Evolutionary conservation across 1,140 invertebrate genomes (phyloP), one percentile per base, ranked within the genome.

Genomic region (Drosophila nasuta): DNA sequence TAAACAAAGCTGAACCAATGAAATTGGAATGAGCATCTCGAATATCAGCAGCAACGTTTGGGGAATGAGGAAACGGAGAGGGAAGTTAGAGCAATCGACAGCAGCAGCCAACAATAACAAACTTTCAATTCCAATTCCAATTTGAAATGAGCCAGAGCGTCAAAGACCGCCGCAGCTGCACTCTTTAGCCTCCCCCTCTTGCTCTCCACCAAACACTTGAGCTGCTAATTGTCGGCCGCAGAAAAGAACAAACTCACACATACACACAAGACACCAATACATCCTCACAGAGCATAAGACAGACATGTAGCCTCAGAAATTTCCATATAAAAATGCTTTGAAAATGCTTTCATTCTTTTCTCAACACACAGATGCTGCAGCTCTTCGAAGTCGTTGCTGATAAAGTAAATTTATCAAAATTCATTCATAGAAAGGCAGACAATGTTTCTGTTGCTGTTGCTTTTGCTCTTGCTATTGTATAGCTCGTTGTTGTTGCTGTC

Each of bases 371-470:
- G 20, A 76, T 72, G 56, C 38, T 63, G 48, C 35, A 57, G 63
- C 70, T 66, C 66, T 58, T 62, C 33, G 57, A 25, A 45, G 65
- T 49, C 43, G 73, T 41, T 46, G 75, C 78, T 89, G 85, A 89
- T 89, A 89, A 89, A 89, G 71, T 64, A 82, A 49, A 83, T 89
- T 89, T 89, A 89, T 89, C 85, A 89, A 89, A 89, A 89, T 89
- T 85, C 85, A 89, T 89, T 89, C 85, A 89, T 90, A 65, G 85
- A 67, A 69, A 66, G 46, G 43, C 62, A 52, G 60, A 15, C 68
- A 51, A 60, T 38, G 57, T 57, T 62, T 35, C 13, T 11, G 51
- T 49, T 13, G 38, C 0, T 8, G 59, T 38, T 63, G 69, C 8
- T n/a, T 48, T 49, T 62, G 45, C 13, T 10, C 41, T 48, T 20